These are phyloP conservation scores for Cossypha heuglini DNA, from an alignment of 2,797 vertebrate genomes.

Conservation along the genomic window DNA sequence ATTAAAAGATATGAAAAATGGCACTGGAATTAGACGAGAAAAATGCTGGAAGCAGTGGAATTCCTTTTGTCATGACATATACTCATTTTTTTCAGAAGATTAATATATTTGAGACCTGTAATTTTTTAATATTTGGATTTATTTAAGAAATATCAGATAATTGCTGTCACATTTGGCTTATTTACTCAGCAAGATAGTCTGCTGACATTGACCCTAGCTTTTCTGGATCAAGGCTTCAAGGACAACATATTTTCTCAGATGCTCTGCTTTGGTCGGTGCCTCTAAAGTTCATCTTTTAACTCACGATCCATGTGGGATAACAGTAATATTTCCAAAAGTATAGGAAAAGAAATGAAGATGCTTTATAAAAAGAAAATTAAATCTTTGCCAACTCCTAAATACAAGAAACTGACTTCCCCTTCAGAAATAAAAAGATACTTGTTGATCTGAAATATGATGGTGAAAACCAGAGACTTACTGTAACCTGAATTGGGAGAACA, in stretches of 20 bases:
- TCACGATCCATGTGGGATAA: not conserved
- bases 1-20: not conserved
- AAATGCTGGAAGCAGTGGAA: not conserved
- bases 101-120: not conserved
- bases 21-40: not conserved
- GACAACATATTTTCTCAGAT: not conserved
- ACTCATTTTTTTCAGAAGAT: not conserved
- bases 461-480: not conserved
- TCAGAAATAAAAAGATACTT: not conserved
- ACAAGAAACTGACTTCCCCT: not conserved
- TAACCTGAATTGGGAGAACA: not conserved
- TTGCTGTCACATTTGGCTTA: not conserved
- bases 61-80: not conserved
- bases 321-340: not conserved
- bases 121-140: not conserved
- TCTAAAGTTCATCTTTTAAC: not conserved
- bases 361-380: fast-evolving
- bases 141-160: not conserved
- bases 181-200: not conserved
- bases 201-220: not conserved
- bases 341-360: not conserved
- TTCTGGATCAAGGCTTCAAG: not conserved
- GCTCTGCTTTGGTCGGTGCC: not conserved
- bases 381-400: not conserved
- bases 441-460: not conserved